Conservation (phyloP, 2,113 vertebrate genomes). For the Eulacestoma nigropectus region DNA sequence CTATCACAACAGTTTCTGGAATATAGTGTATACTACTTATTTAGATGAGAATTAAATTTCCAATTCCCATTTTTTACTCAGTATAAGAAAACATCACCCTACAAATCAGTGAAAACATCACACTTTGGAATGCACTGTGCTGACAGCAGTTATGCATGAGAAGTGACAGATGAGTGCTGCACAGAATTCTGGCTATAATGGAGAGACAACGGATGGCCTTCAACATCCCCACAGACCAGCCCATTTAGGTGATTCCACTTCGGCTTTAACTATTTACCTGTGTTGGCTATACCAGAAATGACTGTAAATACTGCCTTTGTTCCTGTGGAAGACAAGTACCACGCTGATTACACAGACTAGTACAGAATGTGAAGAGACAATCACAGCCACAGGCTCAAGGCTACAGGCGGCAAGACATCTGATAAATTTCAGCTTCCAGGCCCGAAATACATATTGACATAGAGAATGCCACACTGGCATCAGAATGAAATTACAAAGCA, state of each 20-base stretch:
- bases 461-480: not conserved
- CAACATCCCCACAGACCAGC: not conserved
- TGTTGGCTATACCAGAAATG: not conserved
- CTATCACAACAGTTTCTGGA: not conserved
- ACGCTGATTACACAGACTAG: not conserved
- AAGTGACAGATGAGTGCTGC: fast-evolving
- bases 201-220: not conserved
- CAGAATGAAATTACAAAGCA: not conserved
- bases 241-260: not conserved
- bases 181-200: not conserved
- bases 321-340: not conserved
- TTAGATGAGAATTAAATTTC: not conserved
- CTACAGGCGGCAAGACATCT: not conserved
- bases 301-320: not conserved
- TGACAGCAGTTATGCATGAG: not conserved
- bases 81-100: not conserved
- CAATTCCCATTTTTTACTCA: not conserved
- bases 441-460: not conserved
- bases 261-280: not conserved
- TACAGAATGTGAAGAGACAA: not conserved
- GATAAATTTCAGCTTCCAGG: not conserved
- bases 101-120: not conserved
- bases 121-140: not conserved
- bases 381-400: not conserved
- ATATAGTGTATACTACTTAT: not conserved